Conservation (phyloP, 2,888 invertebrate genomes). For the Sipunculus nudus region DNA sequence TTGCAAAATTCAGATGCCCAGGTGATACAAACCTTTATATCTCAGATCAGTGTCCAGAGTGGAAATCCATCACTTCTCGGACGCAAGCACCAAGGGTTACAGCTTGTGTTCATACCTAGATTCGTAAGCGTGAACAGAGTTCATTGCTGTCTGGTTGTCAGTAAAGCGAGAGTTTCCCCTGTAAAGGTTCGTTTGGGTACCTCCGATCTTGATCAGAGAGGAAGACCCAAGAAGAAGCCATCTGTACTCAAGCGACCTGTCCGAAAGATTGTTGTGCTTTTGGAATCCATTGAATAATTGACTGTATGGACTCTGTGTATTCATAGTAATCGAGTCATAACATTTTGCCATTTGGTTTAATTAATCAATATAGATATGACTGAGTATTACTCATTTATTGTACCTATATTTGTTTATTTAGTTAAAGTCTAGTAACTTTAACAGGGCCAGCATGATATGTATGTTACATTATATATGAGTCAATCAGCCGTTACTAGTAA, state of each 20-base stretch:
- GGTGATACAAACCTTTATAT: conserved; percentile 24
- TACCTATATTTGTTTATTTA: conserved; percentile 41
- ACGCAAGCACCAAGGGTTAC: conserved; percentile 37
- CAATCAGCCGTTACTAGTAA: no score
- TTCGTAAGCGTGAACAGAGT: conserved; percentile 15
- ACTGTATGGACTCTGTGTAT: no score
- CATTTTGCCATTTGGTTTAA: conserved; percentile 19
- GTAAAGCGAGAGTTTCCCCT: conserved; percentile 37
- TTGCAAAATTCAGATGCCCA: background rate
- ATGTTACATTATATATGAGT: no score
- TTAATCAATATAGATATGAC: conserved; percentile 18
- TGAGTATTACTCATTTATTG: conserved; percentile 43
- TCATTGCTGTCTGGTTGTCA: conserved; percentile 36
- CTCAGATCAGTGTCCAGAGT: conserved; percentile 26
- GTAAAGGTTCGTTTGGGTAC: conserved; percentile 34
- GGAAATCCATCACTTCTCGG: conserved; percentile 41
- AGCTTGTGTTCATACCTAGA: conserved; percentile 39
- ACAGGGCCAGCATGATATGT: no score
- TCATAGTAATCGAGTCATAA: no score
- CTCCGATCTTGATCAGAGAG: conserved; percentile 33
- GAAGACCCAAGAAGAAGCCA: conserved; percentile 8
- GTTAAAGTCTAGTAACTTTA: no score
- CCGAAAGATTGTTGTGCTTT: no score
- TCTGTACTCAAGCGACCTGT: no score
- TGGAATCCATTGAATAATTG: no score